Percentiles rank a stretch among this genome's conserved stretches.
phyloP scores from a whole-genome alignment of 2,888 invertebrate genomes.

The Hoplodrina blanda region DNA sequence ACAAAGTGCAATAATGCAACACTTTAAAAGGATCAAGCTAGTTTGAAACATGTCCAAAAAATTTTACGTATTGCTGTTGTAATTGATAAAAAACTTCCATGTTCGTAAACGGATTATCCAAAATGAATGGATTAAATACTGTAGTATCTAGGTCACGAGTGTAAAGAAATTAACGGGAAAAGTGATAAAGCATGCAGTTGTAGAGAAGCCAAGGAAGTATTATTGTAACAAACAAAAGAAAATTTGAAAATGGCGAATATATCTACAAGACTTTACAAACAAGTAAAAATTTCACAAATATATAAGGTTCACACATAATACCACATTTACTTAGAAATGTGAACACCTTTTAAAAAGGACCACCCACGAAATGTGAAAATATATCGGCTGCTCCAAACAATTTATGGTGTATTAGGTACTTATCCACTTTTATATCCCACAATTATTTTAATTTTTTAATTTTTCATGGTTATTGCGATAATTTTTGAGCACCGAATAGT shows the following conservation, averaged over 20 bases:
- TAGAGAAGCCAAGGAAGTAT: background rate
- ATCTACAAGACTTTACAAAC: background rate
- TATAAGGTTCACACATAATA: too few species aligned
- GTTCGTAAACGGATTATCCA: background rate
- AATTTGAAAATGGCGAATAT: background rate
- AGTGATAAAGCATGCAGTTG: background rate
- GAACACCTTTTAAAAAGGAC: too few species aligned
- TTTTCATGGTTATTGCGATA: too few species aligned
- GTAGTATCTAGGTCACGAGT: slow-evolving; percentile 1
- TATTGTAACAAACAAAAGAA: background rate
- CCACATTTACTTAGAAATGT: too few species aligned
- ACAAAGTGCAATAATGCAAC: slow-evolving; percentile 13
- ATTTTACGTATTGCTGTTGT: background rate
- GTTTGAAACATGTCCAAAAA: background rate
- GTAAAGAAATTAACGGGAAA: background rate
- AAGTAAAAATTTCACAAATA: background rate
- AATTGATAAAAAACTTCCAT: background rate
- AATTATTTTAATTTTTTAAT: too few species aligned
- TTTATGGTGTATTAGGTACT: too few species aligned
- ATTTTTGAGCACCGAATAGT: too few species aligned
- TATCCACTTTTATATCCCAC: too few species aligned
- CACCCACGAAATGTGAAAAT: too few species aligned
- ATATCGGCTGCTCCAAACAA: too few species aligned
- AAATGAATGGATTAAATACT: background rate
- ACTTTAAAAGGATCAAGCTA: slow-evolving; percentile 8